These are phyloP conservation scores for Rhabdomys dilectus DNA, from an alignment of 2,113 vertebrate species.

Conservation along the genomic window DNA sequence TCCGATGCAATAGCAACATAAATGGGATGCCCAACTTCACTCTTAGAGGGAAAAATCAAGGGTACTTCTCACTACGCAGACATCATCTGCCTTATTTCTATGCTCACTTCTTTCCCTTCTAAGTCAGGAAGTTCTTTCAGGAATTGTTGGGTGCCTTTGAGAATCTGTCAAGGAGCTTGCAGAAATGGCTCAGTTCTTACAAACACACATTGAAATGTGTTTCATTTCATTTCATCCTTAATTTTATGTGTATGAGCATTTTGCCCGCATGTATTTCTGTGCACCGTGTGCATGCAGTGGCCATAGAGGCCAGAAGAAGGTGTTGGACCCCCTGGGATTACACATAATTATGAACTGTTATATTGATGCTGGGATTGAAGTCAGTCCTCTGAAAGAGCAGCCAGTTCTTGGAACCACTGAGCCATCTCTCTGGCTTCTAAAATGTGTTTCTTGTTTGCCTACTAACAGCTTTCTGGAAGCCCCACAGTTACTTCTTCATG, in stretches of 20 bases:
- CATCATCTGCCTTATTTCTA: neutral
- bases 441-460: slow-evolving; percentile 25
- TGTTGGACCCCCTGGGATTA: neutral
- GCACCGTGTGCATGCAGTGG: neutral
- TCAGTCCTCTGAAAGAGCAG: neutral
- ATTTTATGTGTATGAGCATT: neutral
- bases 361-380: neutral
- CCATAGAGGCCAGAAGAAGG: neutral
- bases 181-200: neutral
- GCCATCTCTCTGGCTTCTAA: neutral
- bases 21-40: neutral
- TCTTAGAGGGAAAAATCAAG: neutral
- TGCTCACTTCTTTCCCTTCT: neutral
- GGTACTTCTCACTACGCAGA: neutral
- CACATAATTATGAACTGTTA: neutral
- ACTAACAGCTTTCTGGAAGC: neutral
- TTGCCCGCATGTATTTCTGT: neutral
- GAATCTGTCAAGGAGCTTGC: neutral
- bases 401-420: neutral
- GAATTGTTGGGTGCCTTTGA: neutral
- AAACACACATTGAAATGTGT: slow-evolving; percentile 23
- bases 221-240: neutral
- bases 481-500: slow-evolving; percentile 49
- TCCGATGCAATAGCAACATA: neutral
- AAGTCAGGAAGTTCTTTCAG: slow-evolving; percentile 15